A percentile compares a stretch with the other conserved stretches of the same genome.
These are phyloP conservation scores for Rhea americana DNA, from an alignment of 2,113 vertebrate genomes.

Conservation along the genomic window DNA sequence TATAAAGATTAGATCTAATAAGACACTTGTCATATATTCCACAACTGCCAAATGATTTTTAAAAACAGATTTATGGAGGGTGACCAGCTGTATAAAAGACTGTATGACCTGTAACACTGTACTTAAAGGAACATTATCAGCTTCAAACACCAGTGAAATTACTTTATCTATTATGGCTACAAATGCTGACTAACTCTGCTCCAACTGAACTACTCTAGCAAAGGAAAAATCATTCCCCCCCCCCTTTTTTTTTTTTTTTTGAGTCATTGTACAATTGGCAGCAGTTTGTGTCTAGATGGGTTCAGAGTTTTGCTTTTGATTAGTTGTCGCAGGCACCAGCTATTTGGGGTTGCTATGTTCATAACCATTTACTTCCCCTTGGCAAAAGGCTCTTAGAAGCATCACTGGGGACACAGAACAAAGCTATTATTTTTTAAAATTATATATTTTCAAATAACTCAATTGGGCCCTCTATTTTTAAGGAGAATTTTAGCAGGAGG, in stretches of 20 bases:
- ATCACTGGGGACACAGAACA: neutral
- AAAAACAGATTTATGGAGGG: slow-evolving; percentile 46
- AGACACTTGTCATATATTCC: slow-evolving; percentile 49
- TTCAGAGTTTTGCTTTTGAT: slow-evolving; percentile 36
- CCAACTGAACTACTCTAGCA: neutral
- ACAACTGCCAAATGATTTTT: slow-evolving; percentile 40
- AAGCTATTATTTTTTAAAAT: slow-evolving; percentile 15
- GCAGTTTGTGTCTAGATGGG: neutral
- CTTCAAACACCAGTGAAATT: slow-evolving; percentile 42
- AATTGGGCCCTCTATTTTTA: neutral
- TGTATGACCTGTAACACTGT: neutral
- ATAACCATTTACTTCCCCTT: slow-evolving; percentile 7
- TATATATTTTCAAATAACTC: slow-evolving; percentile 14
- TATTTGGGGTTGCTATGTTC: neutral
- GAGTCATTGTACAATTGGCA: neutral
- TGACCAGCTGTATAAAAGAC: slow-evolving; percentile 7
- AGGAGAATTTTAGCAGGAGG: neutral
- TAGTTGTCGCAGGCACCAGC: slow-evolving; percentile 12
- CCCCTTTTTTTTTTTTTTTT: no score
- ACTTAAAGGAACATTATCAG: slow-evolving; percentile 44
- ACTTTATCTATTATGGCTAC: neutral
- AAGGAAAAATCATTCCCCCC: neutral
- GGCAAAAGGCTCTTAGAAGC: neutral
- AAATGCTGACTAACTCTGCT: neutral
- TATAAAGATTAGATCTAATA: slow-evolving; percentile 39